Evolutionary conservation across 2,113 vertebrate species (phyloP).

Genomic region (Osmerus eperlanus): DNA sequence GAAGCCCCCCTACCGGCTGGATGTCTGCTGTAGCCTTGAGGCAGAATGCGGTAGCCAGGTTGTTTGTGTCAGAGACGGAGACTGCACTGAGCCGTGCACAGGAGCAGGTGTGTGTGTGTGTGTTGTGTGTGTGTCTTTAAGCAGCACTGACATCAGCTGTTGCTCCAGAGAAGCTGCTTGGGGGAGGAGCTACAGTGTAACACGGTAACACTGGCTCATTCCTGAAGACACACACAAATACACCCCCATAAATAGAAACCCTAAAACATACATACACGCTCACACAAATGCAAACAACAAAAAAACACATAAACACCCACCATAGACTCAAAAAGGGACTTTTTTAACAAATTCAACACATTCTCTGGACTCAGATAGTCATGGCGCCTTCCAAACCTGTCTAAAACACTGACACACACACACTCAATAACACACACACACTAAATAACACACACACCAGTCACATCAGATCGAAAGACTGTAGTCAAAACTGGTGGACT

Average conservation of each 20-base stretch:
- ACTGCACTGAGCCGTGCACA: background rate
- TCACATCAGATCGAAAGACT: too few relatives aligned
- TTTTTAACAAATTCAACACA: too few relatives aligned
- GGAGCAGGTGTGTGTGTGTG: background rate
- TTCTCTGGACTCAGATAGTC: too few relatives aligned
- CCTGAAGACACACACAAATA: conserved; percentile 67
- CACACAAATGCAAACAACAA: conserved; percentile 15
- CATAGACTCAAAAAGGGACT: background rate
- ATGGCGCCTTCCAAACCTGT: background rate
- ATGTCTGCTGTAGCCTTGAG: conserved; percentile 41
- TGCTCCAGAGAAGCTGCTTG: conserved; percentile 61
- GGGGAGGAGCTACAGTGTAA: conserved; percentile 62
- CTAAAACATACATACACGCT: conserved; percentile 38
- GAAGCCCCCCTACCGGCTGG: conserved; percentile 37
- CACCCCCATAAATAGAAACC: conserved; percentile 68
- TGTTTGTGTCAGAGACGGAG: background rate
- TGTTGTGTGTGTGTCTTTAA: conserved; percentile 52
- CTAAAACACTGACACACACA: background rate
- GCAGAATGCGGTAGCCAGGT: conserved; percentile 41
- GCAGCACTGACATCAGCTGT: conserved; percentile 64
- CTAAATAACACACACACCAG: background rate
- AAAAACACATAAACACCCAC: background rate
- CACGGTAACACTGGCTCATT: conserved; percentile 52
- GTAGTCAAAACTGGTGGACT: too few relatives aligned
- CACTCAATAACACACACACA: background rate